These are phyloP conservation scores for Coregonus ussuriensis DNA, from an alignment of 2,797 vertebrate genomes.

Conservation along the genomic window DNA sequence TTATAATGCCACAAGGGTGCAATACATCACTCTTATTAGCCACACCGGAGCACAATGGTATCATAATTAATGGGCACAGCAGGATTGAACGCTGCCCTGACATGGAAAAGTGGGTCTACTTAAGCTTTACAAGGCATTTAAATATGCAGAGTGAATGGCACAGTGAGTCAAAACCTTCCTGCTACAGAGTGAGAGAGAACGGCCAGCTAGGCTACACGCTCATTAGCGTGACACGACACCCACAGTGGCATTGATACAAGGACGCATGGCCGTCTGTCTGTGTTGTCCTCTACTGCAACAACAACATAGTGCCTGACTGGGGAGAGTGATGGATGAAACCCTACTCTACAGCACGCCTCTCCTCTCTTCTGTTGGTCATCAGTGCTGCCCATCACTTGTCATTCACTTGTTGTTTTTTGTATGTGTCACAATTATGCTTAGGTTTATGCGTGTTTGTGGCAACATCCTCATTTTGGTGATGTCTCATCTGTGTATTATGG, in stretches of 20 bases:
- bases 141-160: constrained; percentile 78
- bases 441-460: not conserved
- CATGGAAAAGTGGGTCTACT: constrained; percentile 78
- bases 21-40: constrained; percentile 83
- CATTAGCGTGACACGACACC: constrained; percentile 70
- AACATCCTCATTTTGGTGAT: not conserved
- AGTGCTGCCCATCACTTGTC: constrained; percentile 64
- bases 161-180: constrained; percentile 73
- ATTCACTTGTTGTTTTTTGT: not conserved
- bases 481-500: constrained; percentile 11
- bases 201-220: constrained; percentile 53
- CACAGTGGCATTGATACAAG: constrained; percentile 66
- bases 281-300: not conserved
- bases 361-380: constrained; percentile 51
- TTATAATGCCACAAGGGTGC: constrained; percentile 78
- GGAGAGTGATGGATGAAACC: constrained; percentile 3
- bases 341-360: not conserved
- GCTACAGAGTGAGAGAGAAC: constrained; percentile 63
- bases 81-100: constrained; percentile 80
- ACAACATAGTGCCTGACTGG: constrained; percentile 24
- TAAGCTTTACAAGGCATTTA: constrained; percentile 80
- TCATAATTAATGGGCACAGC: constrained; percentile 84
- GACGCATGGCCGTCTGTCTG: constrained; percentile 34
- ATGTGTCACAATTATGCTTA: not conserved
- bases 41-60: constrained; percentile 81